phyloP scores from a whole-genome alignment of 92 coral and sea anemone genomes.

The Siderastrea radians region DNA sequence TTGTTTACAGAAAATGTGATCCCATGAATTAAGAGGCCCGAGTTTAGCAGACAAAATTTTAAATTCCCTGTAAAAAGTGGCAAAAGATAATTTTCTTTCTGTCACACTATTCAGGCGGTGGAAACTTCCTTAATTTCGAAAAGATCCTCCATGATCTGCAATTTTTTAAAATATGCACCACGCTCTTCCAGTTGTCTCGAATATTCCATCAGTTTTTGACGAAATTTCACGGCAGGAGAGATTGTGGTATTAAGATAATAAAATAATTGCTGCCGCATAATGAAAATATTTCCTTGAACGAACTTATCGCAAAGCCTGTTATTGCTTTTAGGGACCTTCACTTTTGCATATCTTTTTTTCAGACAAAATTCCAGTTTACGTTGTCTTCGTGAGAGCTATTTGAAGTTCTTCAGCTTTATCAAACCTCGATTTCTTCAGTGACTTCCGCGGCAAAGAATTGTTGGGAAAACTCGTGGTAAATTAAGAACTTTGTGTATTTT shows the following conservation, averaged over 20 bases:
- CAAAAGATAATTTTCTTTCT: not conserved
- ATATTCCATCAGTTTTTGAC: conserved; percentile 36
- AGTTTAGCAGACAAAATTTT: conserved; percentile 1
- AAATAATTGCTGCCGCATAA: conserved; percentile 30
- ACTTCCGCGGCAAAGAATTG: not conserved
- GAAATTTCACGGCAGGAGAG: conserved; percentile 47
- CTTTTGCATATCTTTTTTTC: not conserved
- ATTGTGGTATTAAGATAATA: conserved; percentile 39
- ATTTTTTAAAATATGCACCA: conserved; percentile 37
- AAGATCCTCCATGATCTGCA: not conserved
- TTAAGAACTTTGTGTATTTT: not conserved
- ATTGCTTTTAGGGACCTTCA: conserved; percentile 31
- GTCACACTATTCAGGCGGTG: not conserved
- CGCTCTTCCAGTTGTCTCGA: conserved; percentile 15
- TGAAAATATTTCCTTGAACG: not conserved
- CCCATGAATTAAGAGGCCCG: conserved; percentile 5
- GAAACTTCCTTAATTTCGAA: conserved; percentile 1
- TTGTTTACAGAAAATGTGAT: conserved; percentile 23
- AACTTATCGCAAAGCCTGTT: conserved; percentile 28
- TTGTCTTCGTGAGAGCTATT: not conserved
- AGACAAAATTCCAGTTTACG: not conserved
- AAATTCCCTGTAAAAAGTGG: not conserved
- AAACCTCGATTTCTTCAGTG: not conserved
- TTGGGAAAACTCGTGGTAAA: conserved; percentile 30
- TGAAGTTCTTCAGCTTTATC: not conserved